Percentiles rank a stretch among this genome's conserved stretches.
These are phyloP conservation scores for Caenorhabditis sp. DNA, from an alignment of 2,888 invertebrate genomes.

Conservation along the genomic window DNA sequence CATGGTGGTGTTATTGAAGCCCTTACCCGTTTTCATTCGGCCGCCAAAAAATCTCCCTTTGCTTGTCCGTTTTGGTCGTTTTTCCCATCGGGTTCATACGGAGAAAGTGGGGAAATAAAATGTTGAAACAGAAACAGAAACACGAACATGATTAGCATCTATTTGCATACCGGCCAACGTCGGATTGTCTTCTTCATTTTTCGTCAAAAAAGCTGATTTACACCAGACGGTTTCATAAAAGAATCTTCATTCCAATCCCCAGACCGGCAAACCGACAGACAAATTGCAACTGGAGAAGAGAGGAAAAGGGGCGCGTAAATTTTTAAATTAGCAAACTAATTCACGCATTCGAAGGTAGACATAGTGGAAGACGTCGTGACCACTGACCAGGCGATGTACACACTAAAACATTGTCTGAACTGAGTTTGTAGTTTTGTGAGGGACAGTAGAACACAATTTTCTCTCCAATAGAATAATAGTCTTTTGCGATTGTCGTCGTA, in stretches of 20 bases:
- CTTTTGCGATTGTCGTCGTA: slow-evolving; percentile 74
- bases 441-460: slow-evolving; percentile 80
- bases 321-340: slow-evolving; percentile 45
- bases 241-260: slow-evolving; percentile 43
- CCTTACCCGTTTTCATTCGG: slow-evolving; percentile 31
- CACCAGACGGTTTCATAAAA: slow-evolving; percentile 38
- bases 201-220: slow-evolving; percentile 51
- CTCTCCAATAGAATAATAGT: slow-evolving; percentile 80
- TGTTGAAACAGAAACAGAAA: no score
- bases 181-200: slow-evolving; percentile 30
- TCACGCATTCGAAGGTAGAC: slow-evolving; percentile 65
- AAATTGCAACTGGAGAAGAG: background rate
- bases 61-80: slow-evolving; percentile 8
- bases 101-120: slow-evolving; percentile 8
- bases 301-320: slow-evolving; percentile 7
- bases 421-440: slow-evolving; percentile 72
- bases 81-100: slow-evolving; percentile 42
- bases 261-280: no score
- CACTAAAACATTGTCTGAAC: slow-evolving; percentile 78
- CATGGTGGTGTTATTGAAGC: slow-evolving; percentile 39
- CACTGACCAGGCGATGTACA: slow-evolving; percentile 73
- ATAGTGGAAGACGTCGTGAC: slow-evolving; percentile 68
- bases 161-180: slow-evolving; percentile 36
- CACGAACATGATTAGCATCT: slow-evolving; percentile 56
- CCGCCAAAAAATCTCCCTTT: slow-evolving; percentile 50